Percentiles rank a stretch among this genome's conserved stretches.
Evolutionary conservation across 37 sponge, comb jelly and placozoan genomes (phyloP).

Genomic region (Spongilla lacustris): DNA sequence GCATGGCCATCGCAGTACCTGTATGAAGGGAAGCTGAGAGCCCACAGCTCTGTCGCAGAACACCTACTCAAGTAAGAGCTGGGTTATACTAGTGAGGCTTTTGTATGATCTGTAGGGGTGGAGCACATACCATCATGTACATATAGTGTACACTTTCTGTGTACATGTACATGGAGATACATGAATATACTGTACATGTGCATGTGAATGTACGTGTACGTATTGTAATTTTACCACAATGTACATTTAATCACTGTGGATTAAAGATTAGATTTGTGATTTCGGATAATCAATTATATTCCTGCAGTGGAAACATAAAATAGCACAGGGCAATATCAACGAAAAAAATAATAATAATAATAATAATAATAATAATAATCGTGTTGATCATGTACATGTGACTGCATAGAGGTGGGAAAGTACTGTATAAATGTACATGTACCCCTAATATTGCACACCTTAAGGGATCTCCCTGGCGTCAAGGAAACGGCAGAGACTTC

Average conservation of each 20-base stretch:
- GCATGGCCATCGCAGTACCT: constrained; percentile 81
- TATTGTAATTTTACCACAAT: background rate
- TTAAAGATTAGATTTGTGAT: too few relatives aligned
- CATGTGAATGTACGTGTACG: background rate
- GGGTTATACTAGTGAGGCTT: background rate
- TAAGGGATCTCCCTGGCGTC: constrained; percentile 66
- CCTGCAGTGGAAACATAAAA: too few relatives aligned
- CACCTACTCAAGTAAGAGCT: constrained; percentile 64
- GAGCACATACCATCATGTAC: too few relatives aligned
- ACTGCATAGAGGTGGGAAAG: background rate
- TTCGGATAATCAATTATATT: too few relatives aligned
- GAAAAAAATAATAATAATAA: too few relatives aligned
- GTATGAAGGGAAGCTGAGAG: constrained; percentile 63
- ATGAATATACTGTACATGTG: background rate
- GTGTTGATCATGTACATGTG: too few relatives aligned
- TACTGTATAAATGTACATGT: background rate
- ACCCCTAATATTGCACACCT: background rate
- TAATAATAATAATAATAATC: too few relatives aligned
- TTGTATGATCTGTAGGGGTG: too few relatives aligned
- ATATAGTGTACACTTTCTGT: too few relatives aligned
- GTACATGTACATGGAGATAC: background rate
- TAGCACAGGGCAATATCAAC: too few relatives aligned
- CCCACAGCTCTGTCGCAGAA: constrained; percentile 68
- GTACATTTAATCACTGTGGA: too few relatives aligned
- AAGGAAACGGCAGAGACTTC: constrained; percentile 29